Base-by-base conservation (phyloP, 1,140 invertebrate species). In the Pachyrhynchus sulphureomaculatus region DNA sequence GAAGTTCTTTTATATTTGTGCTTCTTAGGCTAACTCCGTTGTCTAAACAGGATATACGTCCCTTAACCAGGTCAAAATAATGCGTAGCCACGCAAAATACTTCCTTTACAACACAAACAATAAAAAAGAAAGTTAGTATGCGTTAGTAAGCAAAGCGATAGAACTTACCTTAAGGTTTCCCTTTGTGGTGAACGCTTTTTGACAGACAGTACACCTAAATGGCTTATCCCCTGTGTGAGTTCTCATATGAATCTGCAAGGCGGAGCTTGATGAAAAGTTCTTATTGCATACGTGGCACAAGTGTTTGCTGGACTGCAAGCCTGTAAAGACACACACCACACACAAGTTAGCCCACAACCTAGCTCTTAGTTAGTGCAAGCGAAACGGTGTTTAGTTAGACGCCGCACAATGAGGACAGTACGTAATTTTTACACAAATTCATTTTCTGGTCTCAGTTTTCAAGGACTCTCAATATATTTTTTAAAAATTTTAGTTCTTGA, bases 171-270 rank as follows among this genome's bases (percentile, higher is more conserved):
- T 99, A 33, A 99, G 86, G 79, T 99, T 99, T 65, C 96, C 96
- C 81, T 96, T 95, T 65, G 95, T 98, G 62, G 95, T 97, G 83
- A 98, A 99, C 51, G 95, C 94, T 81, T 95, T 93, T 76, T 90
- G 88, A 76, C 94, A 96, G 70, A 95, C 89, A 65, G 87, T 91
- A 81, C 96, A 99, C 76, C 93, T 89, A 84, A 98, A 98, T 3
- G 96, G 95, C 76, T 96, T 96, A 82, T 98, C 95, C 6, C 95
- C 95, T 10, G 95, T 98, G 80, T 99, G 96, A 1, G 96, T 98
- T 73, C 96, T 84, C 90, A 98, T 96, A 81, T 99, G 96, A 72
- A 98, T 98, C 81, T 98, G 95, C 62, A 95, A 84, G 59, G 95
- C 95, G 69, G 93, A 96, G 68, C 92, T 94, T 62, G 92, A 95